phyloP scores from a whole-genome alignment of 1,140 invertebrate species.

The Paraescarpia echinospica region DNA sequence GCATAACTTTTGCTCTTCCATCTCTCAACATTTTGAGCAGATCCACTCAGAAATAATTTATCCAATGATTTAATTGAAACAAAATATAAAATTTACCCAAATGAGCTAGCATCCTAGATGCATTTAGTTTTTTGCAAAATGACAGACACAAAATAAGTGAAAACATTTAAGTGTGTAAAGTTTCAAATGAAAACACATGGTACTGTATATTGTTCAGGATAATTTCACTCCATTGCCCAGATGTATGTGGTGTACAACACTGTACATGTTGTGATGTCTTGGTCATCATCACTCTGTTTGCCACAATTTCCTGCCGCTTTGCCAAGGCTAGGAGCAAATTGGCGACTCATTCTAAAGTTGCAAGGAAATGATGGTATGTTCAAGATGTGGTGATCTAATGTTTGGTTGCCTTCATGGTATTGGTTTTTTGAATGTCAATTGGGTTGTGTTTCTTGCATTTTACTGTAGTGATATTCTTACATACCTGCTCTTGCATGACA shows the following conservation, averaged over 20 bases:
- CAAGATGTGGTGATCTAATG: background rate
- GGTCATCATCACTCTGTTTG: constrained; percentile 2
- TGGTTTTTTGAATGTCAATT: background rate
- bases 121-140: too few relatives aligned
- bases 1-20: too few relatives aligned
- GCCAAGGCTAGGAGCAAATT: background rate
- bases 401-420: background rate
- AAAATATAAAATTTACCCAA: too few relatives aligned
- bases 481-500: background rate
- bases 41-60: too few relatives aligned
- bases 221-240: background rate
- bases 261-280: background rate
- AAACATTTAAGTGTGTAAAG: too few relatives aligned
- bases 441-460: background rate
- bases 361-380: background rate
- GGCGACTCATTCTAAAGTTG: background rate
- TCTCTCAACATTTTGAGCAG: too few relatives aligned
- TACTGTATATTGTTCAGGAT: background rate
- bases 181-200: background rate
- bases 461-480: background rate
- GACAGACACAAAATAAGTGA: too few relatives aligned
- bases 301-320: constrained; percentile 13
- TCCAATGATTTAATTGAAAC: too few relatives aligned
- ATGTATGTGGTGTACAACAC: background rate
- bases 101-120: too few relatives aligned